phyloP scores from a whole-genome alignment of 2,888 invertebrate genomes.

The Aromia moschata region DNA sequence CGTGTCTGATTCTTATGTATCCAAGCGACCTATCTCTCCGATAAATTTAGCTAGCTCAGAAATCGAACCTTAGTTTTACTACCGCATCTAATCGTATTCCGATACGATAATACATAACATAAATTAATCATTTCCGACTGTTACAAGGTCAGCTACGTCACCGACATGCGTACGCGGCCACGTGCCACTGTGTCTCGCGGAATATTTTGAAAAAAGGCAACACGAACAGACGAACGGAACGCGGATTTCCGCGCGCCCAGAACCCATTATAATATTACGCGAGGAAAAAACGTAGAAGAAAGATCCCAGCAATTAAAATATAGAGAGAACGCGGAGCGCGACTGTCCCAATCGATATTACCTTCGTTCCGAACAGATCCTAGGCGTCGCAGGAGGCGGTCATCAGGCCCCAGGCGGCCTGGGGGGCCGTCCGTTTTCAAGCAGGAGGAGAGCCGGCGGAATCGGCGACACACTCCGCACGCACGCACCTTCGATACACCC shows the following conservation, averaged over 20 bases:
- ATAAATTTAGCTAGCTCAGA: no score
- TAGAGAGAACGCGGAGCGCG: constrained; percentile 7
- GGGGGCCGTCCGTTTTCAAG: constrained; percentile 12
- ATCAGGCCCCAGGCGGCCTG: constrained; percentile 34
- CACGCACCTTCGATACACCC: constrained; percentile 35
- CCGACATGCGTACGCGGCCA: constrained; percentile 6
- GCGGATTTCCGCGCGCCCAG: neutral
- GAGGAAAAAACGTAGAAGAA: no score
- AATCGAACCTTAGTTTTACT: no score
- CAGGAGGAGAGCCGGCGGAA: constrained; percentile 16
- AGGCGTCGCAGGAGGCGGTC: constrained; percentile 27
- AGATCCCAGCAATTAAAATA: constrained; percentile 15
- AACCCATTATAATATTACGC: no score
- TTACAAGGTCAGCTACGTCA: constrained; percentile 9
- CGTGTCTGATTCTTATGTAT: no score
- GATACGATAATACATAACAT: no score
- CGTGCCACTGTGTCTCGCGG: constrained; percentile 17
- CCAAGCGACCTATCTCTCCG: no score
- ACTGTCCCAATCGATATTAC: constrained; percentile 38
- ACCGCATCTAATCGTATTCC: no score
- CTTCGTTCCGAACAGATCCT: constrained; percentile 34
- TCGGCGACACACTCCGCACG: constrained; percentile 29
- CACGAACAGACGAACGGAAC: constrained; percentile 17
- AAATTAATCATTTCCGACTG: constrained; percentile 3
- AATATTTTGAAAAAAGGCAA: constrained; percentile 18